Evolutionary conservation across 2,888 invertebrate genomes (phyloP).

Genomic region (Stenichneumon culpator): DNA sequence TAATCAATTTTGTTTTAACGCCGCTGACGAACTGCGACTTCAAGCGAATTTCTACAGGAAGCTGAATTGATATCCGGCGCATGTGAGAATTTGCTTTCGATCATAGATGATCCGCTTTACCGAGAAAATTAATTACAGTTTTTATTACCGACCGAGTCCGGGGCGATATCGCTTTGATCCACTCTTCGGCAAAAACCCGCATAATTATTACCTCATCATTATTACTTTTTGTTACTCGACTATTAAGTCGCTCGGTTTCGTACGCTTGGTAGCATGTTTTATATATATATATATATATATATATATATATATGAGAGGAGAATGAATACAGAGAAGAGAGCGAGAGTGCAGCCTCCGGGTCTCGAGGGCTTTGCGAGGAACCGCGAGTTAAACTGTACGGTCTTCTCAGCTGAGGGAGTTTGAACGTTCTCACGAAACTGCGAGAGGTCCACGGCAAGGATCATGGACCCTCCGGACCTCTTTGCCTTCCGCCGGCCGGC

Average conservation of each 20-base stretch:
- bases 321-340: slow-evolving; percentile 45
- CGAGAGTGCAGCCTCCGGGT: slow-evolving; percentile 57
- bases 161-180: slow-evolving; percentile 11
- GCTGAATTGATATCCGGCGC: no score
- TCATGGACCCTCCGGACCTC: slow-evolving; percentile 22
- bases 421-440: slow-evolving; percentile 62
- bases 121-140: slow-evolving; percentile 72
- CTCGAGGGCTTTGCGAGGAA: slow-evolving; percentile 39
- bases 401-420: slow-evolving; percentile 31
- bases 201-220: slow-evolving; percentile 50
- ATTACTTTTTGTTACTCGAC: slow-evolving; percentile 60
- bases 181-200: slow-evolving; percentile 39
- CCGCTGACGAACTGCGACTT: no score
- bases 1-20: no score
- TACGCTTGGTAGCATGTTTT: neutral
- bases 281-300: neutral
- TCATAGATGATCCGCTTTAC: no score
- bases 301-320: slow-evolving; percentile 3
- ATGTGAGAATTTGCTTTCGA: no score
- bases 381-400: slow-evolving; percentile 17
- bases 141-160: slow-evolving; percentile 38
- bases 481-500: slow-evolving; percentile 4
- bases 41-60: no score
- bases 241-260: slow-evolving; percentile 40
- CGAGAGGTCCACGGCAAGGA: slow-evolving; percentile 43